Evolutionary conservation across 2,797 vertebrate genomes (phyloP).

Genomic region (Phataginus tetradactyla): DNA sequence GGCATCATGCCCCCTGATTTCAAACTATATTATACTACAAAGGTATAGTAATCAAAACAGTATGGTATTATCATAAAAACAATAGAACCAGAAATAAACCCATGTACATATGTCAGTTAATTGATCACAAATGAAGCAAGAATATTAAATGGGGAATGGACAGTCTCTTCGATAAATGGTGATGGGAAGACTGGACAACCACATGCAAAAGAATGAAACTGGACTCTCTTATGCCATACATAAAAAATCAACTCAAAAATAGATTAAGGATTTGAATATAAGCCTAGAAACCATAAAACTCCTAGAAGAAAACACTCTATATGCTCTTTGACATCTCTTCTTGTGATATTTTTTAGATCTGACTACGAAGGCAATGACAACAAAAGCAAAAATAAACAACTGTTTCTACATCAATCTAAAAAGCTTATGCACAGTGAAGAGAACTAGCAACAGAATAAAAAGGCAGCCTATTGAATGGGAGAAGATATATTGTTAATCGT

Average conservation of each 20-base stretch:
- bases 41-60: background rate
- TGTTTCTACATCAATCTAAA: background rate
- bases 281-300: no score
- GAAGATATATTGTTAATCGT: background rate
- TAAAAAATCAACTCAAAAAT: no score
- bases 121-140: background rate
- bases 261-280: no score
- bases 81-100: background rate
- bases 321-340: background rate
- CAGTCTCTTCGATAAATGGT: background rate
- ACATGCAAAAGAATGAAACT: background rate
- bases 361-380: background rate
- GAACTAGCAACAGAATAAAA: background rate
- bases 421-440: background rate
- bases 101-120: background rate
- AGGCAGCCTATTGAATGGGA: background rate
- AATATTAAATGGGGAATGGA: background rate
- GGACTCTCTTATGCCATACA: background rate
- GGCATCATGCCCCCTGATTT: background rate
- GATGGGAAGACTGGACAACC: background rate
- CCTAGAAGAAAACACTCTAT: no score
- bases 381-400: background rate
- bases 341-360: background rate
- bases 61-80: background rate
- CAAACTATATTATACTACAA: background rate